These are phyloP conservation scores for Drosophila kambysellisi DNA, from an alignment of 2,888 invertebrate genomes.

Conservation along the genomic window DNA sequence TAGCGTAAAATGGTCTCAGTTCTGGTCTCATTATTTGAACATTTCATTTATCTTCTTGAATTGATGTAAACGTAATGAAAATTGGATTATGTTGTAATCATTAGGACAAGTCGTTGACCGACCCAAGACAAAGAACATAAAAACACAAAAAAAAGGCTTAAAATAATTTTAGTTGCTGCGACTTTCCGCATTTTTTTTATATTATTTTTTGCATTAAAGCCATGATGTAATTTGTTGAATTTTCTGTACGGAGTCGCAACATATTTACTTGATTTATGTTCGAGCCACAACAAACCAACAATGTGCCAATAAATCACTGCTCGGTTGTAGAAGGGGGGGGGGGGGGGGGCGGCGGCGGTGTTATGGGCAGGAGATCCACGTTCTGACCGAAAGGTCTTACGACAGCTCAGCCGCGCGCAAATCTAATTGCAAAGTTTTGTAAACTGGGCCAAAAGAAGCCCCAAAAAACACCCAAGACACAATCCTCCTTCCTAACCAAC, in stretches of 20 bases:
- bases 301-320: slow-evolving; percentile 68
- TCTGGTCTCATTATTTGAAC: slow-evolving; percentile 70
- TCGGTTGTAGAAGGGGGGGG: neutral
- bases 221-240: slow-evolving; percentile 32
- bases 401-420: slow-evolving; percentile 52
- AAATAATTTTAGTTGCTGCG: slow-evolving; percentile 36
- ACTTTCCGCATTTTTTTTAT: neutral
- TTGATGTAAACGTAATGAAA: slow-evolving; percentile 77
- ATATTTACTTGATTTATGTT: slow-evolving; percentile 71
- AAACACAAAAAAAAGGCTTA: slow-evolving; percentile 7
- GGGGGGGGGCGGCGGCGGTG: neutral
- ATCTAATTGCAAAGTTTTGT: slow-evolving; percentile 77
- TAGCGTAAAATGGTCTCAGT: slow-evolving; percentile 38
- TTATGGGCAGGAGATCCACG: neutral
- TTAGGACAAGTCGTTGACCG: slow-evolving; percentile 48
- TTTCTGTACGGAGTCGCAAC: slow-evolving; percentile 46
- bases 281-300: slow-evolving; percentile 49
- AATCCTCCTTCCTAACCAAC: slow-evolving; percentile 35
- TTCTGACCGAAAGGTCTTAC: slow-evolving; percentile 49
- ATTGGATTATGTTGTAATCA: slow-evolving; percentile 76
- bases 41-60: slow-evolving; percentile 78
- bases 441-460: slow-evolving; percentile 56
- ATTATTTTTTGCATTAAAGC: slow-evolving; percentile 21
- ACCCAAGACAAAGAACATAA: slow-evolving; percentile 15
- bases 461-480: slow-evolving; percentile 44